A percentile compares a stretch with the other conserved stretches of the same genome.
phyloP scores from a whole-genome alignment of 1,140 invertebrate species.

The Brachionus paranguensis region DNA sequence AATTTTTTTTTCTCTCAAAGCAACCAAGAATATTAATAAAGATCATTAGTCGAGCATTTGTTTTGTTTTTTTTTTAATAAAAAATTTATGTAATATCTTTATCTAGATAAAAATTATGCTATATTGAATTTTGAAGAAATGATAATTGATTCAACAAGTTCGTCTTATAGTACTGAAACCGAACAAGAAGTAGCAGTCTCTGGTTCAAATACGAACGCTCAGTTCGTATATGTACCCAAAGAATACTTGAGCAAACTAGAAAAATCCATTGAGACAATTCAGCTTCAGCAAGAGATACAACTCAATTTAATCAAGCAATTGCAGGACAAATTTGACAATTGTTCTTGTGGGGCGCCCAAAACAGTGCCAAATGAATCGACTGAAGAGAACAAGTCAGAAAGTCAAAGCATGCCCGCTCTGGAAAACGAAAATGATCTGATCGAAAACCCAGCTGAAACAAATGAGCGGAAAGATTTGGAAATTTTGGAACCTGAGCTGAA shows the following conservation, averaged over 20 bases:
- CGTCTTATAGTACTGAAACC: not conserved
- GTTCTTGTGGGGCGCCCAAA: not conserved
- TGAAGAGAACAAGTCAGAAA: not conserved
- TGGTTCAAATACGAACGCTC: not conserved
- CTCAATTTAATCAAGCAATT: not conserved
- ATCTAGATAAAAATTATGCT: not conserved
- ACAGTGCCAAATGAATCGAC: not conserved
- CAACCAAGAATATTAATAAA: not conserved
- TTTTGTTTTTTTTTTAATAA: not conserved
- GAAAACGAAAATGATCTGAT: not conserved
- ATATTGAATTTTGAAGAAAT: not conserved
- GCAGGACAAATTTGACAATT: not conserved
- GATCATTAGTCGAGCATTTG: not conserved
- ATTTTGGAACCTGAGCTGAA: not conserved
- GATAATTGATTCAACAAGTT: not conserved
- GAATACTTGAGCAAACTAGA: slow-evolving; percentile 9
- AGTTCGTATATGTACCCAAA: not conserved
- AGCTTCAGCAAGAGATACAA: not conserved
- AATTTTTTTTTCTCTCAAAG: not conserved
- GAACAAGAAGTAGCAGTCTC: not conserved
- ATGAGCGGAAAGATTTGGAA: not conserved
- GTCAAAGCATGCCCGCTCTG: not conserved
- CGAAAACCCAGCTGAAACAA: not conserved
- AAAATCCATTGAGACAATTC: slow-evolving; percentile 5
- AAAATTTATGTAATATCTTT: not conserved